Evolutionary conservation across 2,113 vertebrate genomes (phyloP).

Genomic region (Erpornis zantholeuca): DNA sequence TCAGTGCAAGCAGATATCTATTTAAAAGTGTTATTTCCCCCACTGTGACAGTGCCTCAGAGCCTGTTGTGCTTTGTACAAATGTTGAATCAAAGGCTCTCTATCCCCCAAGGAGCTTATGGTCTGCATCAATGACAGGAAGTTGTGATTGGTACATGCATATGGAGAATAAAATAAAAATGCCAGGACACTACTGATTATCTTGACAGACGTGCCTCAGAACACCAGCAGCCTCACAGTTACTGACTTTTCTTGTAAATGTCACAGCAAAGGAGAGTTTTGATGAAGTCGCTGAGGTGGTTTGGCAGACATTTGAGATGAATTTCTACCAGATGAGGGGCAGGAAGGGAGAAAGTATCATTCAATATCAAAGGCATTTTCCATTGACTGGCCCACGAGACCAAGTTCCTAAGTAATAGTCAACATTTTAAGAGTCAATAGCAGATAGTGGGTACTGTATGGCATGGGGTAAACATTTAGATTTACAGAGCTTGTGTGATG

Average conservation of each 20-base stretch:
- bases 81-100: neutral
- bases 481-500: neutral
- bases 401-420: neutral
- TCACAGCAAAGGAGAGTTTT: neutral
- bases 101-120: neutral
- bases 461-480: neutral
- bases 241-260: slow-evolving; percentile 9
- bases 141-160: neutral
- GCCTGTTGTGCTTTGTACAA: neutral
- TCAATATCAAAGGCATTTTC: neutral
- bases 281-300: neutral
- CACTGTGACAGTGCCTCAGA: neutral
- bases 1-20: neutral
- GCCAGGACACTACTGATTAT: neutral
- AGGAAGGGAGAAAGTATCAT: neutral
- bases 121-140: neutral
- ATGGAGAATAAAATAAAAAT: neutral
- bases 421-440: neutral
- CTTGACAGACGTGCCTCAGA: neutral
- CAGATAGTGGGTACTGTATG: neutral
- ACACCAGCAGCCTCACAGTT: neutral
- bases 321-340: neutral
- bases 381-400: neutral
- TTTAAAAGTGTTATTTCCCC: neutral
- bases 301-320: neutral